A percentile compares a stretch with the other conserved stretches of the same genome.
phyloP scores from a whole-genome alignment of 2,797 vertebrate genomes.

The Eulemur rubriventer region DNA sequence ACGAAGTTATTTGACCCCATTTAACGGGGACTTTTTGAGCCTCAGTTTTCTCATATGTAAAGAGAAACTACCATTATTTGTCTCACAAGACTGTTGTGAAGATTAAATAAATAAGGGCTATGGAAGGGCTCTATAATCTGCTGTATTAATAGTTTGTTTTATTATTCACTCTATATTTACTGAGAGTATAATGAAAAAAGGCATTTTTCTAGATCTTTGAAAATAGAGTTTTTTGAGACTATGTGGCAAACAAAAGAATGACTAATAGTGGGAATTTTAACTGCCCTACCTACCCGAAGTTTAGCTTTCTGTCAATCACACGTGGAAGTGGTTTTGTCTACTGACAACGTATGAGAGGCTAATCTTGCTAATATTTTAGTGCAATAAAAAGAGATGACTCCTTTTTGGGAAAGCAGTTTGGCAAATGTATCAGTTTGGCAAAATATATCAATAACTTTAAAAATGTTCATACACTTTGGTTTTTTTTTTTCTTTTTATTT shows the following conservation, averaged over 20 bases:
- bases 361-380: constrained; percentile 16
- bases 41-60: neutral
- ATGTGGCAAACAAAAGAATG: neutral
- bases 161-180: neutral
- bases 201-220: neutral
- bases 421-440: constrained; percentile 12
- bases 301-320: constrained; percentile 14
- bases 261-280: constrained; percentile 27
- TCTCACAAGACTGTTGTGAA: neutral
- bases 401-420: neutral
- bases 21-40: neutral
- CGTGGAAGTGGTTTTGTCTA: constrained; percentile 34
- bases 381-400: constrained; percentile 14
- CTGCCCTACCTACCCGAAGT: neutral
- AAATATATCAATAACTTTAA: neutral
- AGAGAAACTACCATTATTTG: neutral
- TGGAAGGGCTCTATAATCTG: neutral
- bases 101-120: neutral
- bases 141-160: neutral
- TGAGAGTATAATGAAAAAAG: neutral
- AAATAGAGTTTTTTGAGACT: neutral
- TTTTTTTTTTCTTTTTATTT: too few relatives aligned
- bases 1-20: neutral
- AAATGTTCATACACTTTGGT: neutral
- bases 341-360: neutral